Percentiles rank a stretch among this genome's conserved stretches.
Conservation (phyloP, 92 coral and sea anemone genomes). For the Micromussa lordhowensis region DNA sequence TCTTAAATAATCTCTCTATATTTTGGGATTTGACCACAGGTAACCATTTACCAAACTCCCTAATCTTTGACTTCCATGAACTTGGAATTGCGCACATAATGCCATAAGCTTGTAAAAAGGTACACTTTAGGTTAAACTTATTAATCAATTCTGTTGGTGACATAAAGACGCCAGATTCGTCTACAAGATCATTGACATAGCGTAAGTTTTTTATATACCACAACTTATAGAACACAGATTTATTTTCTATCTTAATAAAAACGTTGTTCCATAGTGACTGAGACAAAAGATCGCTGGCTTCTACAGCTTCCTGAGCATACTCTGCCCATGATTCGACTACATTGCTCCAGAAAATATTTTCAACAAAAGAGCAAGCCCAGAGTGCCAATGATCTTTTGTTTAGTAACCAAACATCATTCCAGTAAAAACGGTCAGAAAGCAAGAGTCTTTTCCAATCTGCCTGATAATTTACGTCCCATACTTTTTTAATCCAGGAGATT, state of each 20-base stretch:
- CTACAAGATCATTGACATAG: too few species aligned
- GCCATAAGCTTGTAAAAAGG: not conserved
- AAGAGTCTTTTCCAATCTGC: constrained; percentile 42
- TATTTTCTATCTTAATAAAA: not conserved
- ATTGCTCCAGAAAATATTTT: constrained; percentile 32
- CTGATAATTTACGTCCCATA: not conserved
- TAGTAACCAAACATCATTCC: constrained; percentile 37
- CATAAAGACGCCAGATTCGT: not conserved
- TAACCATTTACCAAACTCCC: not conserved
- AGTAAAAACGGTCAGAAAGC: not conserved
- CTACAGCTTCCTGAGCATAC: too few species aligned
- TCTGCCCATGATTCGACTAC: too few species aligned
- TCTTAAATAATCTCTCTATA: constrained; percentile 1
- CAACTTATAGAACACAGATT: not conserved
- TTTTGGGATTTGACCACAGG: constrained; percentile 2
- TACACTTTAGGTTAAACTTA: too few species aligned
- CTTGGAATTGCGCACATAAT: not conserved
- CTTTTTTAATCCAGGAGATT: too few species aligned
- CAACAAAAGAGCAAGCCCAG: not conserved
- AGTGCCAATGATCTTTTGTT: constrained; percentile 11
- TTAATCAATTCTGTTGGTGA: too few species aligned
- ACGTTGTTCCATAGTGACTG: constrained; percentile 25
- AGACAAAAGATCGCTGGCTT: not conserved
- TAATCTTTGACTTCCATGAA: not conserved
- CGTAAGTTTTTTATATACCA: not conserved